Evolutionary conservation across 2,888 invertebrate genomes (phyloP).

Genomic region (Pilophorus perplexus): DNA sequence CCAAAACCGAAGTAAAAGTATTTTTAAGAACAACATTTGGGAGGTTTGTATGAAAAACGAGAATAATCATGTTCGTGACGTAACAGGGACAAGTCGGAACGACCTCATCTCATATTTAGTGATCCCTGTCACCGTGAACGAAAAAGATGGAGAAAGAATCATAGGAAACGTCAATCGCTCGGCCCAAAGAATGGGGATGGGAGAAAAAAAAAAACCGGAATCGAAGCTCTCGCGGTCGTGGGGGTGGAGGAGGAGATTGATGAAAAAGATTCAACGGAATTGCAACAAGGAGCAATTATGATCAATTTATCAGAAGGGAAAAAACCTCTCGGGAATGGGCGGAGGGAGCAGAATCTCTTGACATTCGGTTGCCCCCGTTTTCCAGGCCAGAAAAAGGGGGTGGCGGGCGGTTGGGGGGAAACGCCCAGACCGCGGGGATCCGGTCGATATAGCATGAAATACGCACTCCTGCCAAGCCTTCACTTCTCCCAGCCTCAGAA

Average conservation of each 20-base stretch:
- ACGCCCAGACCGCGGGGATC: constrained; percentile 30
- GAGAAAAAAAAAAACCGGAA: constrained; percentile 2
- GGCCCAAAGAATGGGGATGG: not conserved
- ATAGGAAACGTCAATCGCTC: too few species aligned
- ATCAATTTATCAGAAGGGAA: constrained; percentile 24
- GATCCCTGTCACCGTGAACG: not conserved
- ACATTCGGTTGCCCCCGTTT: too few species aligned
- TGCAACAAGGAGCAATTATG: constrained; percentile 35
- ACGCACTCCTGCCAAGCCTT: not conserved
- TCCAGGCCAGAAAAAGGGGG: constrained; percentile 8
- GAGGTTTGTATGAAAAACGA: too few species aligned
- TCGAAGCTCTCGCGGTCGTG: too few species aligned
- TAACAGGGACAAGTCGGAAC: too few species aligned
- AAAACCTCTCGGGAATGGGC: not conserved
- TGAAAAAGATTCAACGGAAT: constrained; percentile 30
- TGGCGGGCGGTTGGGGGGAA: not conserved
- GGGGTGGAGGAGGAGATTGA: constrained; percentile 26
- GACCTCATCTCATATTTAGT: constrained; percentile 8
- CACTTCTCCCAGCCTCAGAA: too few species aligned
- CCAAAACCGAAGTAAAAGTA: too few species aligned
- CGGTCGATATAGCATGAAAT: constrained; percentile 34
- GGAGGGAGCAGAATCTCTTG: too few species aligned
- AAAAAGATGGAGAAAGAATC: not conserved
- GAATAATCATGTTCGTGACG: too few species aligned
- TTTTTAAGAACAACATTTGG: too few species aligned